Conservation (phyloP, 2,797 vertebrate species). For the Choloepus didactylus region DNA sequence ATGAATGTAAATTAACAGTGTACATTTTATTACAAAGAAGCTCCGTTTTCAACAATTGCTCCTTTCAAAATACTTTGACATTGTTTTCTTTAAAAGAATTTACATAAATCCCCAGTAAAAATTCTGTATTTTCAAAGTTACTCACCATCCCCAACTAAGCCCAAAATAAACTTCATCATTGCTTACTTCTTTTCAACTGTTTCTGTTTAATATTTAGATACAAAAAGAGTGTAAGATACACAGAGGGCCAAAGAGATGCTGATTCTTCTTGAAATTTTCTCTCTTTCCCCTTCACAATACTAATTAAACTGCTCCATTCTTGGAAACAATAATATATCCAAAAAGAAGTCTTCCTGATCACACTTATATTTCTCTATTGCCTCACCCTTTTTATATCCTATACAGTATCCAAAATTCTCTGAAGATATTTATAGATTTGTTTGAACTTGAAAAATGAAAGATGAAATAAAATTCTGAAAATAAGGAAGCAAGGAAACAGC, state of each 20-base stretch:
- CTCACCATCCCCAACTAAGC: background rate
- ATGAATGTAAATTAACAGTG: background rate
- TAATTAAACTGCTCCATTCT: background rate
- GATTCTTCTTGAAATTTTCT: background rate
- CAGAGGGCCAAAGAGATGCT: background rate
- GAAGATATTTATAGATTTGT: constrained; percentile 9
- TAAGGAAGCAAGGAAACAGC: background rate
- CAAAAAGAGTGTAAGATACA: background rate
- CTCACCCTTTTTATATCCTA: background rate
- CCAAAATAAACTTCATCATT: constrained; percentile 38
- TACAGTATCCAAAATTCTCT: background rate
- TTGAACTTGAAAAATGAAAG: background rate
- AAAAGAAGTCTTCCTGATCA: background rate
- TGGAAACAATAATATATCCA: background rate
- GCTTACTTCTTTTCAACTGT: background rate
- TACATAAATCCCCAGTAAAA: background rate
- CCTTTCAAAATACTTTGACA: constrained; percentile 8
- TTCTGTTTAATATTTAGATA: background rate
- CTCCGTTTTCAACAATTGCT: background rate
- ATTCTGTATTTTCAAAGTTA: background rate
- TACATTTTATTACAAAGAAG: constrained; percentile 1
- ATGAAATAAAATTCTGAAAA: constrained; percentile 24
- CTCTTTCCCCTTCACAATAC: background rate
- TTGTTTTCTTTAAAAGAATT: constrained; percentile 48
- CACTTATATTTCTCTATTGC: background rate